Conservation (phyloP, 2,888 invertebrate species). For the Drosophila fungiperda region DNA sequence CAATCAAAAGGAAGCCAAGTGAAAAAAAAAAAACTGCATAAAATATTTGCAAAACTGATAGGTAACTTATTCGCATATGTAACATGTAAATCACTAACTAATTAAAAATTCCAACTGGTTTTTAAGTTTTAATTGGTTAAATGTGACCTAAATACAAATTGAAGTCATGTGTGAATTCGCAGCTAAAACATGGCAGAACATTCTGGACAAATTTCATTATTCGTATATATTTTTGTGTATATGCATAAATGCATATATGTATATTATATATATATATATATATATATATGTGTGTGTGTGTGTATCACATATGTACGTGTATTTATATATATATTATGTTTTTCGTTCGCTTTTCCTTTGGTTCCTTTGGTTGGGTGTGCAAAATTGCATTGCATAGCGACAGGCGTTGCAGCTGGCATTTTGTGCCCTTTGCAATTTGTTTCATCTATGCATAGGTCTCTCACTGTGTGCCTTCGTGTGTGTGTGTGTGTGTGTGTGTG, state of each 20-base stretch:
- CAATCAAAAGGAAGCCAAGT: not conserved
- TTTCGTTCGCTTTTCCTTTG: not conserved
- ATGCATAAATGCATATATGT: not conserved
- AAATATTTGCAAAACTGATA: not conserved
- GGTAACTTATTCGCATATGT: not conserved
- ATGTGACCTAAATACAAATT: conserved; percentile 28
- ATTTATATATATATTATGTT: not conserved
- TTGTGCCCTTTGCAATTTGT: conserved; percentile 42
- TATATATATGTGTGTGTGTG: conserved; percentile 1
- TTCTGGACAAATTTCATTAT: conserved; percentile 22
- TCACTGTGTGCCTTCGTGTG: conserved; percentile 32
- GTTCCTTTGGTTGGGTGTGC: not conserved
- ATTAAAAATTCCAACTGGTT: not conserved
- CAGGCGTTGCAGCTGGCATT: conserved; percentile 48
- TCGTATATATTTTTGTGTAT: not conserved
- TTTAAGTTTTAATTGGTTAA: conserved; percentile 6
- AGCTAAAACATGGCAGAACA: conserved; percentile 13
- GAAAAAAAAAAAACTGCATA: not conserved
- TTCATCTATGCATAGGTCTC: conserved; percentile 24
- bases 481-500: conserved; percentile 12
- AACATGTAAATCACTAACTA: not conserved
- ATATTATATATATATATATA: not conserved
- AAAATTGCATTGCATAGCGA: conserved; percentile 49
- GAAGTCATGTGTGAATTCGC: conserved; percentile 2
- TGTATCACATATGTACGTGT: not conserved